phyloP scores from a whole-genome alignment of 2,113 vertebrate genomes.

The Lepus americanus region DNA sequence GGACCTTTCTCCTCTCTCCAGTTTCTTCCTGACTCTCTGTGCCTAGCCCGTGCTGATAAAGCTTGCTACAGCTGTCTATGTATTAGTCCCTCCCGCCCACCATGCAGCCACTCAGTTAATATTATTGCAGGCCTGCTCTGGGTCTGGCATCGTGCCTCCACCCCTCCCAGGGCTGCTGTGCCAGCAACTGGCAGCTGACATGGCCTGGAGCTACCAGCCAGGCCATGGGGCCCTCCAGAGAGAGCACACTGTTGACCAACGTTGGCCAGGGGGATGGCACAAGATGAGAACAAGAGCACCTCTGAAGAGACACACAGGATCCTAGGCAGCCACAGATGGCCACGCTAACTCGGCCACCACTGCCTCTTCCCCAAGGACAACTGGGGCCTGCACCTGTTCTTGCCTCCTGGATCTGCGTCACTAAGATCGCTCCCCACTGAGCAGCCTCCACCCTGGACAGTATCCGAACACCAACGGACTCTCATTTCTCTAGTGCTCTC shows the following conservation, averaged over 20 bases:
- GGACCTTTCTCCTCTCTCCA: not conserved
- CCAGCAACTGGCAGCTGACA: not conserved
- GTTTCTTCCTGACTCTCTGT: not conserved
- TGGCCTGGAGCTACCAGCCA: not conserved
- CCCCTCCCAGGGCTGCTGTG: not conserved
- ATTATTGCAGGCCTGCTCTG: no score
- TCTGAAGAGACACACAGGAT: not conserved
- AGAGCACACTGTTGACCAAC: not conserved
- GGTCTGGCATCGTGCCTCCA: not conserved
- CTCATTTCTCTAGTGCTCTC: not conserved
- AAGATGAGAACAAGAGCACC: not conserved
- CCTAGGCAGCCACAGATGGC: no score
- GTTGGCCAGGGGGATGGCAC: not conserved
- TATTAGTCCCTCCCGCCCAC: not conserved
- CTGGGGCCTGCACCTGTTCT: not conserved
- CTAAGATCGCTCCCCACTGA: no score
- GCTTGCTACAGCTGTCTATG: not conserved
- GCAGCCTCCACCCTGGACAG: not conserved
- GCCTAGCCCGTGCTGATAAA: not conserved
- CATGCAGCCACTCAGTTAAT: no score
- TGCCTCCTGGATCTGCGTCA: not conserved
- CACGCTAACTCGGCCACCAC: no score
- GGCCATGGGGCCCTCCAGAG: no score
- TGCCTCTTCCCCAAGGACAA: not conserved
- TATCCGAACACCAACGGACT: no score